These are phyloP conservation scores for Drosophila setosimentum DNA, from an alignment of 2,888 invertebrate genomes.

Conservation along the genomic window DNA sequence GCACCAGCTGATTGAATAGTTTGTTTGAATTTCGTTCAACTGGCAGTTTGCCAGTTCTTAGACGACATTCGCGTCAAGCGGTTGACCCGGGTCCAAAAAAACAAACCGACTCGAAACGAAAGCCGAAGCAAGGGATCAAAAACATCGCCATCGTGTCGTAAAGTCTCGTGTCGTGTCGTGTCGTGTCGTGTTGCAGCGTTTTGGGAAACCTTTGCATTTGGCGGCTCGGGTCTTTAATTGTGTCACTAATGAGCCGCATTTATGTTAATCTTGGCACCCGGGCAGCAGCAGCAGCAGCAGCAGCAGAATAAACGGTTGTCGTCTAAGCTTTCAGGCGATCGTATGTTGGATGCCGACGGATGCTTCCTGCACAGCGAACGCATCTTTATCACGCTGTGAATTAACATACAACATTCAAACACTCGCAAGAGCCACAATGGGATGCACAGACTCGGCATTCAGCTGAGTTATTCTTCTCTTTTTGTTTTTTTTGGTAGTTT, in stretches of 20 bases:
- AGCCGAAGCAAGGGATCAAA: constrained; percentile 16
- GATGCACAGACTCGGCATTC: constrained; percentile 36
- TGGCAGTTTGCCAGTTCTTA: constrained; percentile 66
- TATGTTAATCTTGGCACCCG: constrained; percentile 80
- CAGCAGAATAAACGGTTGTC: constrained; percentile 1
- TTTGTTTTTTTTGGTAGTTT: constrained; percentile 72
- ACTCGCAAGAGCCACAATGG: constrained; percentile 20
- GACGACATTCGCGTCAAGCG: constrained; percentile 68
- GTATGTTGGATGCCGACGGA: constrained; percentile 24
- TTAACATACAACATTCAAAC: constrained; percentile 63
- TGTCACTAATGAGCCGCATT: constrained; percentile 81
- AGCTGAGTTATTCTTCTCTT: constrained; percentile 14
- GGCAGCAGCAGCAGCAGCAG: constrained; percentile 28
- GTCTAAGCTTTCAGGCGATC: constrained; percentile 68
- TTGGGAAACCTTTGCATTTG: constrained; percentile 33
- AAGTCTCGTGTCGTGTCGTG: constrained; percentile 6
- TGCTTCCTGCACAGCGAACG: constrained; percentile 20
- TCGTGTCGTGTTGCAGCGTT: constrained; percentile 14
- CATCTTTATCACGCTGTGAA: constrained; percentile 66
- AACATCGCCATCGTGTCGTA: constrained; percentile 11
- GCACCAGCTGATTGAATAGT: constrained; percentile 56
- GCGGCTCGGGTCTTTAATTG: constrained; percentile 70
- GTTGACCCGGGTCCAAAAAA: constrained; percentile 53
- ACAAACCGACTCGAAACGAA: constrained; percentile 10
- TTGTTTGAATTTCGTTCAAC: constrained; percentile 60